Conservation (phyloP, 92 coral and sea anemone species). For the Siderastrea siderea region DNA sequence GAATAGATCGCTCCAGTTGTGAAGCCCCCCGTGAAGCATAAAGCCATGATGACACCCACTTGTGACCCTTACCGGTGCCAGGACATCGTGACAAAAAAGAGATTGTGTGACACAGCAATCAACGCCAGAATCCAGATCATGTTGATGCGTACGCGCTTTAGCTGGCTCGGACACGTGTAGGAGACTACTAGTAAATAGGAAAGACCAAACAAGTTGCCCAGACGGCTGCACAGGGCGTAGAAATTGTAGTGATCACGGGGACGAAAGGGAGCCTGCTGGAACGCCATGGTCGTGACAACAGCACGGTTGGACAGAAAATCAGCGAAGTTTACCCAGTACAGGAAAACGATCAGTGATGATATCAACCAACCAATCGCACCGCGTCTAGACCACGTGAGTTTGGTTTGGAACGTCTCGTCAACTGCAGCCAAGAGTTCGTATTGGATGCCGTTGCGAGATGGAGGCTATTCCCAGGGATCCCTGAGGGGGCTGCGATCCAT, state of each 20-base stretch:
- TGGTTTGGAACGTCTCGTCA: slow-evolving; percentile 24
- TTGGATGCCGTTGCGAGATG: not conserved
- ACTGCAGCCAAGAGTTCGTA: not conserved
- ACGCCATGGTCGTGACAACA: slow-evolving; percentile 76
- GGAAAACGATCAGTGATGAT: slow-evolving; percentile 67
- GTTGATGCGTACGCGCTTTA: too few relatives aligned
- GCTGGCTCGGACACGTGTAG: too few relatives aligned
- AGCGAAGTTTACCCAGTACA: slow-evolving; percentile 65
- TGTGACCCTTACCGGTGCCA: too few relatives aligned
- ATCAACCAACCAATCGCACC: not conserved
- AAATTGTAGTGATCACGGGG: slow-evolving; percentile 82
- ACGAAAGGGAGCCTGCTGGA: slow-evolving; percentile 56
- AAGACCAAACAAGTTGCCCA: slow-evolving; percentile 75
- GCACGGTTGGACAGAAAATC: slow-evolving; percentile 79
- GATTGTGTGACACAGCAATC: too few relatives aligned
- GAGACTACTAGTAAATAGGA: slow-evolving; percentile 42
- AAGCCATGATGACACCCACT: too few relatives aligned
- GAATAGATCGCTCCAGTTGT: too few relatives aligned
- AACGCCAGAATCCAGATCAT: too few relatives aligned
- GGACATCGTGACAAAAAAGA: too few relatives aligned
- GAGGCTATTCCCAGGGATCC: not conserved
- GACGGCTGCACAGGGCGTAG: slow-evolving; percentile 70
- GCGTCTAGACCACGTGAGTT: slow-evolving; percentile 47
- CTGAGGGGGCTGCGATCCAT: slow-evolving; percentile 44
- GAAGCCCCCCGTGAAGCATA: too few relatives aligned